These are phyloP conservation scores for Drosophila quinaria DNA, from an alignment of 2,888 invertebrate species.

Conservation along the genomic window DNA sequence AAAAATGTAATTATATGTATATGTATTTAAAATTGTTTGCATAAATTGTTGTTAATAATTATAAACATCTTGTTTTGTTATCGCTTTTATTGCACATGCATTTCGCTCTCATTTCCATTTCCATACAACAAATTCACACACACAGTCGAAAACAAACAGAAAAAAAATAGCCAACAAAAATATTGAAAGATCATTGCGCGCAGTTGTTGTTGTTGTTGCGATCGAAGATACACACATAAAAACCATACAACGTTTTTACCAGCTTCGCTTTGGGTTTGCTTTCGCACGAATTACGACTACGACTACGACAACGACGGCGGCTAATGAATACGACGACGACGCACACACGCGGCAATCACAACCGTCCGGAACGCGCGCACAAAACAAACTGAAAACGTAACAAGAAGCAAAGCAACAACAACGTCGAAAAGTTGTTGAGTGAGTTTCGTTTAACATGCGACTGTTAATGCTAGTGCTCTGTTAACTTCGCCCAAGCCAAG, in stretches of 20 bases:
- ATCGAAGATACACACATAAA: constrained; percentile 24
- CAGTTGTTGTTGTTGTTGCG: neutral
- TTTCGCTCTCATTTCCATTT: constrained; percentile 27
- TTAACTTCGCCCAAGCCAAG: constrained; percentile 34
- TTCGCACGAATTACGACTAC: constrained; percentile 44
- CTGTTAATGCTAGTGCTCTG: constrained; percentile 41
- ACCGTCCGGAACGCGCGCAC: constrained; percentile 66
- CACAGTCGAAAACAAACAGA: constrained; percentile 41
- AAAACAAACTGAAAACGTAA: constrained; percentile 63
- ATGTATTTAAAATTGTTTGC: constrained; percentile 1
- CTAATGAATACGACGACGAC: constrained; percentile 34
- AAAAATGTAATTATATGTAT: constrained; percentile 9
- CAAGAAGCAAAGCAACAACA: constrained; percentile 44
- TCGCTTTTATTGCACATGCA: constrained; percentile 30
- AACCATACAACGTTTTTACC: constrained; percentile 56
- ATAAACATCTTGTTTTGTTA: constrained; percentile 33
- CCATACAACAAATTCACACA: constrained; percentile 16
- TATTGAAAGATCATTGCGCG: constrained; percentile 63
- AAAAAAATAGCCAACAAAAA: constrained; percentile 66
- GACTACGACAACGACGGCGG: constrained; percentile 10
- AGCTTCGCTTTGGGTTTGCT: constrained; percentile 54
- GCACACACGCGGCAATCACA: constrained; percentile 37
- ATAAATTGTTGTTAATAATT: constrained; percentile 22
- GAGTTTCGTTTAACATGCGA: constrained; percentile 40
- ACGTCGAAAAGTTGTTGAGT: constrained; percentile 41